phyloP scores from a whole-genome alignment of 2,888 invertebrate genomes.

The Apeira syringaria region DNA sequence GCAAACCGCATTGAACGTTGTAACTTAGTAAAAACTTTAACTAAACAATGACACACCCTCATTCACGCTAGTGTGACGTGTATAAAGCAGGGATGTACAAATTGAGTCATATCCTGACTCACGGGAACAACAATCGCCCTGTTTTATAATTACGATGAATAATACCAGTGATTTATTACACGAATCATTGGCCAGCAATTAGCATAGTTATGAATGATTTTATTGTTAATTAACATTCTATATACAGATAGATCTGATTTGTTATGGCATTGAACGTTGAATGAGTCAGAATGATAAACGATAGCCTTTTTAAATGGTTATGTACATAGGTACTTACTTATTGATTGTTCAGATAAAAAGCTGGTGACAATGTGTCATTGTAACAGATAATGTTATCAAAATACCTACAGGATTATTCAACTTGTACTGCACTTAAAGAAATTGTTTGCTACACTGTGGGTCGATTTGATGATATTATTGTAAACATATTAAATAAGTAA shows the following conservation, averaged over 20 bases:
- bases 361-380: background rate
- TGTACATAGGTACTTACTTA: background rate
- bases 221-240: slow-evolving; percentile 46
- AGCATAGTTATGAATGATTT: slow-evolving; percentile 44
- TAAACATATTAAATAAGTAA: too few relatives aligned
- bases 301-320: slow-evolving; percentile 7
- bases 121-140: slow-evolving; percentile 26
- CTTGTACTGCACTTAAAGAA: too few relatives aligned
- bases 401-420: too few relatives aligned
- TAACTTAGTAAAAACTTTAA: slow-evolving; percentile 29
- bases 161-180: slow-evolving; percentile 55
- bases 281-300: slow-evolving; percentile 26
- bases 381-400: background rate
- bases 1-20: slow-evolving; percentile 11
- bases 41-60: slow-evolving; percentile 63
- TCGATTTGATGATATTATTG: too few relatives aligned
- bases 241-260: slow-evolving; percentile 31
- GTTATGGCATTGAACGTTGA: slow-evolving; percentile 23
- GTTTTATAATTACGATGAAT: slow-evolving; percentile 41
- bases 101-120: slow-evolving; percentile 41
- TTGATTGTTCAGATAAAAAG: background rate
- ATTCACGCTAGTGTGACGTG: slow-evolving; percentile 39
- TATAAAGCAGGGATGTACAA: slow-evolving; percentile 37
- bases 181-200: slow-evolving; percentile 37
- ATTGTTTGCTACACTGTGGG: too few relatives aligned